Conservation (phyloP, 2,797 vertebrate genomes). For the Mus minutoides region DNA sequence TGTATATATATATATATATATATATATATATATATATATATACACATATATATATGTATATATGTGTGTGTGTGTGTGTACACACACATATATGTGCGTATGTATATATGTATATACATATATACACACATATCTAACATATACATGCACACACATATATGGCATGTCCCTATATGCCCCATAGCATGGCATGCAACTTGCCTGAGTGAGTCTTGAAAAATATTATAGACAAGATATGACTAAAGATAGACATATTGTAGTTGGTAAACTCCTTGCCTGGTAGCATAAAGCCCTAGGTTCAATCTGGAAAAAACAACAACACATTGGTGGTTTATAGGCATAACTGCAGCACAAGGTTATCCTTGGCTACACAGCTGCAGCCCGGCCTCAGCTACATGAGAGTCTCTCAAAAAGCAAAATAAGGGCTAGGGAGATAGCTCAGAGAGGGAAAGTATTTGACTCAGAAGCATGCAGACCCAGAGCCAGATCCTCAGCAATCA, state of each 20-base stretch:
- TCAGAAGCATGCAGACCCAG: neutral
- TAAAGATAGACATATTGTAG: neutral
- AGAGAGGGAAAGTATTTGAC: neutral
- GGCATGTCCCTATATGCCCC: neutral
- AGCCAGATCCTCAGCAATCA: neutral
- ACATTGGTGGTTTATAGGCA: neutral
- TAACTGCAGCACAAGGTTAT: neutral
- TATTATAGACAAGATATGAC: neutral
- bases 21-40: too few species aligned
- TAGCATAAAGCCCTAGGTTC: neutral
- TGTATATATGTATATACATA: too few species aligned
- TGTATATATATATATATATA: too few species aligned
- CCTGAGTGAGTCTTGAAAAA: neutral
- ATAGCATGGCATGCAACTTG: too few species aligned
- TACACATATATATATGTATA: too few species aligned
- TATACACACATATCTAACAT: neutral
- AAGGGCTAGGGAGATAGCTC: neutral
- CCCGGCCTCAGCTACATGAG: neutral
- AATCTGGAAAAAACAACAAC: neutral
- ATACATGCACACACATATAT: neutral
- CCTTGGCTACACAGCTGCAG: neutral
- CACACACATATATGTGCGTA: neutral
- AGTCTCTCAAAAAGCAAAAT: neutral
- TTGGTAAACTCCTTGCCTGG: neutral
- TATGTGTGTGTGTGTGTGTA: too few species aligned